A percentile compares a stretch with the other conserved stretches of the same genome.
These are phyloP conservation scores for Drosophila limbata DNA, from an alignment of 2,888 invertebrate species.

Conservation along the genomic window DNA sequence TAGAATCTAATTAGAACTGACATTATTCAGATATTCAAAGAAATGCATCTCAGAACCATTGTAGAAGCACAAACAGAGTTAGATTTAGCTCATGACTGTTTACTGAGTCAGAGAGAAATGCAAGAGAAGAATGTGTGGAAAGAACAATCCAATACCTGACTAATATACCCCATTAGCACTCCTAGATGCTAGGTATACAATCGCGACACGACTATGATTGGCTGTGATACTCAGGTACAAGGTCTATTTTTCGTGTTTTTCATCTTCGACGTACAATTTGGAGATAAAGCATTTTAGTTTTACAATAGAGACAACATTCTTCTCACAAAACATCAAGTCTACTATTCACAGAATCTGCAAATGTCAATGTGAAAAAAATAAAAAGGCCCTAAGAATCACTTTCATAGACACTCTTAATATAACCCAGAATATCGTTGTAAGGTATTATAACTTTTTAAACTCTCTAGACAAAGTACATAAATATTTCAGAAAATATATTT, in stretches of 20 bases:
- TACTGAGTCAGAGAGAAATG: background rate
- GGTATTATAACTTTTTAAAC: too few relatives aligned
- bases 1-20: background rate
- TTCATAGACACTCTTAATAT: background rate
- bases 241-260: constrained; percentile 9
- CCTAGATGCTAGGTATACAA: constrained; percentile 13
- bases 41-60: background rate
- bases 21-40: background rate
- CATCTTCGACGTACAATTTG: constrained; percentile 8
- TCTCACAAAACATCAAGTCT: background rate
- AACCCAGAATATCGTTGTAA: background rate
- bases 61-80: background rate
- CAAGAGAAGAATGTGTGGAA: background rate
- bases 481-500: too few relatives aligned
- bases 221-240: constrained; percentile 17
- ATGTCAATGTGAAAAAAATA: background rate
- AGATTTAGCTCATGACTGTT: background rate
- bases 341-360: background rate
- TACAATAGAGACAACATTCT: background rate
- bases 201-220: constrained; percentile 25
- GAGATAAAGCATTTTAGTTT: constrained; percentile 8
- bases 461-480: too few relatives aligned
- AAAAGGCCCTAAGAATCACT: background rate
- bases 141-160: background rate
- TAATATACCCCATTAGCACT: background rate